Evolutionary conservation across 2,888 invertebrate genomes (phyloP), one percentile per base, ranked within the genome.

Genomic region (Phragmatobia fuliginosa): DNA sequence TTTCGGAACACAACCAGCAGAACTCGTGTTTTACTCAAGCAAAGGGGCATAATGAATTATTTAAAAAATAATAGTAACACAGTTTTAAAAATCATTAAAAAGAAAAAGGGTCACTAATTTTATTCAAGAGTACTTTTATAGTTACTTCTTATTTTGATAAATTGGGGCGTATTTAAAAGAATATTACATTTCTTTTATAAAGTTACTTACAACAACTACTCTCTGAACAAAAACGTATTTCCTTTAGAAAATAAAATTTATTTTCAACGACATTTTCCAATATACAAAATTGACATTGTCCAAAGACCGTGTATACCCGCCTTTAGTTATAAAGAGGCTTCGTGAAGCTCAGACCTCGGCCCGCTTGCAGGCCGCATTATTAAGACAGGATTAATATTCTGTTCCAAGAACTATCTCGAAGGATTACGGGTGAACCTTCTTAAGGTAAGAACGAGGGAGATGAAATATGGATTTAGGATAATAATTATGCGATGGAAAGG

Each of bases 301-400:
- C 2, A 8, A 63, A 60, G 41, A 63, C 21, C 52, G 41, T 77
- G 72, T 79, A 70, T 36, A 52, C 36, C 16, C 58, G 21, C 65
- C 82, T 75, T 81, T 75, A 71, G 68, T 79, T 70, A 64, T 66
- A 45, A 63, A 73, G 41, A 41, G 70, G 82, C 76, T 79, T 76
- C 71, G 63, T 68, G 61, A 58, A 59, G 80, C 75, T 82, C 70
- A 80, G 67, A 70, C 60, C 72, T 65, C 72, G 73, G 63, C 66
- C 66, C 69, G 71, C 80, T 77, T 71, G 71, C 71, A 70, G 67
- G 72, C 65, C 69, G 75, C 75, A 82, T 73, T 80, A 75, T 75
- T 82, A 75, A 80, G 75, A 67, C 67, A 41, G 64, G 81, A 82
- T 80, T 80, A 80, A 80, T 80, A 80, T 82, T 80, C 83, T 56